Base-by-base conservation (phyloP, 2,888 invertebrate genomes). In the Pseudococcus viburni region DNA sequence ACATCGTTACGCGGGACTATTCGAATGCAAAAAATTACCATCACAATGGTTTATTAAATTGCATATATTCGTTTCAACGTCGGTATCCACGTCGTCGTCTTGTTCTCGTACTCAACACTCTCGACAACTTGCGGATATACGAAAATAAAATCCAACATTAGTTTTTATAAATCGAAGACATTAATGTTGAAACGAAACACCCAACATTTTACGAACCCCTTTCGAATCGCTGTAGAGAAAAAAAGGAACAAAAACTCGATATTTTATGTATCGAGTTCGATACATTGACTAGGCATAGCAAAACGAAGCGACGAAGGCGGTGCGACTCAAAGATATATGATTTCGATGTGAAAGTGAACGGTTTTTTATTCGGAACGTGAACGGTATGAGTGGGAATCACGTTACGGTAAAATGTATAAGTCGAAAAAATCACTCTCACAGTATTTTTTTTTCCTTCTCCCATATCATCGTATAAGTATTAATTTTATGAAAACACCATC, bases 291-390 rank as follows among this genome's bases (percentile, higher is more conserved):
- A 22, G 19, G 64, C 64, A 64, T 3, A n/a, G 59, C 59, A 59
- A 7, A 59, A 4, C n/a, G 59, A 59, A 5, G 4, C 12, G 59
- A 51, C 12, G 59, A 8, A n/a, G 59, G 59, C 7, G 59, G 59
- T 5, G 22, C 46, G 19, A 46, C 39, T 77, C 17, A 42, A 83
- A 83, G 33, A 19, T 83, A 83, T 83, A 83, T 46, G 46, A 83
- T 83, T 83, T 46, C 80, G 46, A 83, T 83, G 80, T 83, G 80
- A 83, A 83, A 83, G 80, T 83, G 80, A 83, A 83, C 80, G 80
- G 80, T 83, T 83, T 42, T 42, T 42, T 46, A 73, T 39, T 73
- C 73, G 73, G 17, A 73, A 73, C 73, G 33, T 73, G 73, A 33
- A 73, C 73, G 73, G 33, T 33, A 73, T 17, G 73, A 73, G 64